A percentile compares a stretch with the other conserved stretches of the same genome.
These are phyloP conservation scores for Hyppa rectilinea DNA, from an alignment of 2,888 invertebrate genomes.

Conservation along the genomic window DNA sequence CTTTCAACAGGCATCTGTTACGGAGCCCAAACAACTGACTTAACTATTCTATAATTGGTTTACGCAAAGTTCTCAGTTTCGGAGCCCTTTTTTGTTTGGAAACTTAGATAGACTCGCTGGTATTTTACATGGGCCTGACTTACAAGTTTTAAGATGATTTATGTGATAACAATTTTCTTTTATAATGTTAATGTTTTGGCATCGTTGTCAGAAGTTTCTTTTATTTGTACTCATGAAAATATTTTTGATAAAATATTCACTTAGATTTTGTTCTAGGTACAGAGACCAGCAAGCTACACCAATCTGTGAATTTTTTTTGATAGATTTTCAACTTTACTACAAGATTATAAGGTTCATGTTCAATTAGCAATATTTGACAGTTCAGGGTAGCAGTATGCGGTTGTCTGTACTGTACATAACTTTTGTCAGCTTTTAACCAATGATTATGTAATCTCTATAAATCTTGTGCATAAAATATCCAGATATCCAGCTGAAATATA, in stretches of 20 bases:
- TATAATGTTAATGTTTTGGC: neutral
- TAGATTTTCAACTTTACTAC: too few species aligned
- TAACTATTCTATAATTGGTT: slow-evolving; percentile 38
- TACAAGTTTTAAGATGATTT: slow-evolving; percentile 29
- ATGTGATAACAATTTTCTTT: neutral
- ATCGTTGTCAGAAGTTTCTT: neutral
- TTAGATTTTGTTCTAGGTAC: neutral
- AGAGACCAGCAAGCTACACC: too few species aligned
- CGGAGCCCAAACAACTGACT: slow-evolving; percentile 24
- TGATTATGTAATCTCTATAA: neutral
- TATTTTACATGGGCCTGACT: neutral
- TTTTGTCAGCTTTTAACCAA: too few species aligned
- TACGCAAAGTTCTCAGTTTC: slow-evolving; percentile 31
- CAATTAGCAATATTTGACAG: too few species aligned
- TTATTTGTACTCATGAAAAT: neutral
- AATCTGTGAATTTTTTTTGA: too few species aligned
- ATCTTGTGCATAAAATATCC: neutral
- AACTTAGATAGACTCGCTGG: slow-evolving; percentile 28
- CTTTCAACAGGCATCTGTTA: slow-evolving; percentile 6
- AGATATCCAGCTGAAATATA: neutral
- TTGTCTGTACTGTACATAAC: too few species aligned
- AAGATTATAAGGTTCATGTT: too few species aligned
- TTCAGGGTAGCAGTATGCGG: too few species aligned
- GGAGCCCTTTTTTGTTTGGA: slow-evolving; percentile 37
- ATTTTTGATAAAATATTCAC: too few species aligned